Evolutionary conservation across 30 jellyfish, hydroid and myxozoan species (phyloP).

Genomic region (Morbakka virulenta): DNA sequence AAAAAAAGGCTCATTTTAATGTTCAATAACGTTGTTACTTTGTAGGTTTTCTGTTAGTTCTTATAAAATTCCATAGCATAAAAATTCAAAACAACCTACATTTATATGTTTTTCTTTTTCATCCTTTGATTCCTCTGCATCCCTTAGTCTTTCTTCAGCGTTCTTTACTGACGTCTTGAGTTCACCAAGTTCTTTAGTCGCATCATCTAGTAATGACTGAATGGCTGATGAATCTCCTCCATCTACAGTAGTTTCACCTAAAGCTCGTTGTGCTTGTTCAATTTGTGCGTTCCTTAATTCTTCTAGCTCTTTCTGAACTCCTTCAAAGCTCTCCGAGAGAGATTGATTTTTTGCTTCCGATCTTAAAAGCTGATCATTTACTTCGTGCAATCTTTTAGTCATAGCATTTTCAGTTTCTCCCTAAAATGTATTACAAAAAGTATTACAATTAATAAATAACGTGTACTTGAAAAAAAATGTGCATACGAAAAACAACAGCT

Average conservation of each 20-base stretch:
- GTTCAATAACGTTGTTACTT: too few species aligned
- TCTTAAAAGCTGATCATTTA: slow-evolving; percentile 50
- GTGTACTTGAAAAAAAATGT: neutral
- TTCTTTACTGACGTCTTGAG: slow-evolving; percentile 32
- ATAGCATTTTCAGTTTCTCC: slow-evolving; percentile 59
- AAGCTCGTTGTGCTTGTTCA: slow-evolving; percentile 3
- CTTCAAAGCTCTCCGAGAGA: slow-evolving; percentile 41
- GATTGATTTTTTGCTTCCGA: slow-evolving; percentile 55
- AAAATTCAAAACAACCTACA: too few species aligned
- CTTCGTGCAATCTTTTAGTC: slow-evolving; percentile 48
- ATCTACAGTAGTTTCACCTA: slow-evolving; percentile 2
- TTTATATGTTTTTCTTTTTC: slow-evolving; percentile 20
- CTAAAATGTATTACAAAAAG: slow-evolving; percentile 20
- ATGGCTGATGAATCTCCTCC: slow-evolving; percentile 14
- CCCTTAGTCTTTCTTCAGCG: slow-evolving; percentile 42
- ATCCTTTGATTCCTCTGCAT: slow-evolving; percentile 10
- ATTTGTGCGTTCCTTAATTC: too few species aligned
- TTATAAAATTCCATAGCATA: too few species aligned
- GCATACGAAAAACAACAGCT: neutral
- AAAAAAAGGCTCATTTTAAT: too few species aligned
- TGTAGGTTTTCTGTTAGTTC: too few species aligned
- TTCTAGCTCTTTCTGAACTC: slow-evolving; percentile 24
- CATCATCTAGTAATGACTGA: neutral
- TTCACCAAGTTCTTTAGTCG: slow-evolving; percentile 19
- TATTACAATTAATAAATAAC: too few species aligned